Evolutionary conservation across 1,140 invertebrate genomes (phyloP).

Genomic region (Tetramorium alpestre): DNA sequence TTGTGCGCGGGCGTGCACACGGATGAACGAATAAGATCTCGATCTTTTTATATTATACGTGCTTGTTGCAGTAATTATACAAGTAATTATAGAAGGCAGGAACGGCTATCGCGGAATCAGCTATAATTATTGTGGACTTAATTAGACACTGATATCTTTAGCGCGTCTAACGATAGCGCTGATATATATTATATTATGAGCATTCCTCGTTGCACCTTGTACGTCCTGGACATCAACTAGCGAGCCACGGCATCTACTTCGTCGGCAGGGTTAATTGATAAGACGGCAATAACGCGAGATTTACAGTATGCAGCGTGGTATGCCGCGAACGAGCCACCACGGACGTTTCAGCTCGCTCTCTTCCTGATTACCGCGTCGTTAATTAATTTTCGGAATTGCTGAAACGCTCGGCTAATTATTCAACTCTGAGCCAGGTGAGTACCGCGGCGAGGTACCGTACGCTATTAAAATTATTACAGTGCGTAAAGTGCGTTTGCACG

Average conservation of each 20-base stretch:
- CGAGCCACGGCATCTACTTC: neutral
- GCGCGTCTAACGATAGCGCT: neutral
- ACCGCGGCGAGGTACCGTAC: neutral
- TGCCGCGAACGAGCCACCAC: neutral
- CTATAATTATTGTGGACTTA: neutral
- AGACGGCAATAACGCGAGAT: neutral
- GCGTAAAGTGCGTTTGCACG: neutral
- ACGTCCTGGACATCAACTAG: neutral
- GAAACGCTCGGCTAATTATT: slow-evolving; percentile 18
- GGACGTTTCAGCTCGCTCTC: neutral
- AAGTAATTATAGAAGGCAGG: neutral
- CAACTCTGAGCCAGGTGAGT: neutral
- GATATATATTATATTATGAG: neutral
- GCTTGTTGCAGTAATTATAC: too few relatives aligned
- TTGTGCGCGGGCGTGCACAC: neutral
- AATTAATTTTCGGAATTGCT: slow-evolving; percentile 25
- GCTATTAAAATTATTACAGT: slow-evolving; percentile 9
- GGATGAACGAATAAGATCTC: neutral
- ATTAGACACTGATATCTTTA: neutral
- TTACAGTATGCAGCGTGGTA: neutral
- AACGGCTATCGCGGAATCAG: neutral
- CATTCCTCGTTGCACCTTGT: slow-evolving; percentile 10
- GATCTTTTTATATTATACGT: neutral
- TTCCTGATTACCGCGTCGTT: slow-evolving; percentile 4
- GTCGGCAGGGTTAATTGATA: slow-evolving; percentile 24